Conservation (phyloP, 2,888 invertebrate genomes). For the Leucozona laternaria region DNA sequence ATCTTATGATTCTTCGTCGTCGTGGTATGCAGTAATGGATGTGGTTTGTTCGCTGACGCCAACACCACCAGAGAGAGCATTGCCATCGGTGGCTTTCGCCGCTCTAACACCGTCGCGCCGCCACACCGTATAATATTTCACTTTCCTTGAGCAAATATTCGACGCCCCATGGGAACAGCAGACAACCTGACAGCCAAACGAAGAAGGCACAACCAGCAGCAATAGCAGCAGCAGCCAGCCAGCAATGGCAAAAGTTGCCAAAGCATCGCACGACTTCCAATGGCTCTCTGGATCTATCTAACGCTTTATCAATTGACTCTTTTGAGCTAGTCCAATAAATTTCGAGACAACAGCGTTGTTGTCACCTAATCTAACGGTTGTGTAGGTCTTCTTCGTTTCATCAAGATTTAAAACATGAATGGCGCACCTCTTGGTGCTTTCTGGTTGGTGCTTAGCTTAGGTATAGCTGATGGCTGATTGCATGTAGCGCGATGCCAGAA, state of each 20-base stretch:
- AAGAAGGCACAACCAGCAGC: slow-evolving; percentile 46
- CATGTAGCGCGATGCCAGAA: slow-evolving; percentile 22
- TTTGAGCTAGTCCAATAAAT: slow-evolving; percentile 67
- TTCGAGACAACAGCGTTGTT: slow-evolving; percentile 61
- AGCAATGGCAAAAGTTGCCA: slow-evolving; percentile 20
- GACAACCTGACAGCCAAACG: slow-evolving; percentile 46
- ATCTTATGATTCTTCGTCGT: slow-evolving; percentile 20
- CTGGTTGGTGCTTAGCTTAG: neutral
- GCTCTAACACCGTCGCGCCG: neutral
- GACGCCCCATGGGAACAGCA: slow-evolving; percentile 48
- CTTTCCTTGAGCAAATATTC: slow-evolving; percentile 68
- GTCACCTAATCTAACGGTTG: slow-evolving; percentile 59
- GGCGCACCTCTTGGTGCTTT: slow-evolving; percentile 52
- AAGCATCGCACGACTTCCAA: slow-evolving; percentile 50
- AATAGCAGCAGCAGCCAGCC: slow-evolving; percentile 31
- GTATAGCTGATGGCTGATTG: slow-evolving; percentile 1
- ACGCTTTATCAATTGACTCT: slow-evolving; percentile 72
- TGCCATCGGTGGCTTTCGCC: slow-evolving; percentile 63
- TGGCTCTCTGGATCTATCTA: slow-evolving; percentile 48
- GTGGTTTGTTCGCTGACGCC: slow-evolving; percentile 17
- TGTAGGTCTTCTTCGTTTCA: slow-evolving; percentile 28
- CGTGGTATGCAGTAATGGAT: slow-evolving; percentile 45
- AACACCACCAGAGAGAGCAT: slow-evolving; percentile 15
- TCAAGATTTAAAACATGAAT: slow-evolving; percentile 20
- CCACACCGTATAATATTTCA: slow-evolving; percentile 61